Evolutionary conservation across 2,797 vertebrate species (phyloP).

Genomic region (Megaceryle alcyon): DNA sequence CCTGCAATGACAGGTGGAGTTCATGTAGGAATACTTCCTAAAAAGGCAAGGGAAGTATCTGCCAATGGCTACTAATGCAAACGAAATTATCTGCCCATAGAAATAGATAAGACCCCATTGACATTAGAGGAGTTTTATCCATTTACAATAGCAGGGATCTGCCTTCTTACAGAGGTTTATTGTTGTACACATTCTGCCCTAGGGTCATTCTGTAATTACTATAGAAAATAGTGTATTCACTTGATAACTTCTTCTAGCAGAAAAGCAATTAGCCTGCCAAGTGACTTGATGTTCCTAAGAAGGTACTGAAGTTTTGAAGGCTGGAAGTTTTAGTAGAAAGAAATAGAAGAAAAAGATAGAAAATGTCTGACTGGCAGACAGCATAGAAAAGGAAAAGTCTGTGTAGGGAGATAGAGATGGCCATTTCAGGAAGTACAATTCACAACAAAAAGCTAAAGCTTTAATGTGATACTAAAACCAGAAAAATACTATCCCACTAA

Average conservation of each 20-base stretch:
- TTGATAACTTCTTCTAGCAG: slow-evolving; percentile 50
- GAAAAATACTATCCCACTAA: not conserved
- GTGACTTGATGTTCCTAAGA: slow-evolving; percentile 42
- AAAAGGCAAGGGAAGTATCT: not conserved
- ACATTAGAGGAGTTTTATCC: slow-evolving; percentile 17
- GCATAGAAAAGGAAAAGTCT: not conserved
- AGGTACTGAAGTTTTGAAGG: slow-evolving; percentile 5
- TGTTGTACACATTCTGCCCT: slow-evolving; percentile 19
- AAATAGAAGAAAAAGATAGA: not conserved
- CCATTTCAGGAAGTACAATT: not conserved
- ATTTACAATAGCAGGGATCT: not conserved
- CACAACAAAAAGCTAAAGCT: not conserved
- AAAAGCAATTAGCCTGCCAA: slow-evolving; percentile 65
- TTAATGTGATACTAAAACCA: not conserved
- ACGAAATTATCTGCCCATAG: not conserved
- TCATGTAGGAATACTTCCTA: not conserved
- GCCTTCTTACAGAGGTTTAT: slow-evolving; percentile 3
- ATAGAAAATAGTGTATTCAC: slow-evolving; percentile 48
- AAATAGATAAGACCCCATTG: not conserved
- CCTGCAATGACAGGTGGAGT: not conserved
- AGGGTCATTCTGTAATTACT: slow-evolving; percentile 52
- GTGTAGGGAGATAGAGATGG: not conserved
- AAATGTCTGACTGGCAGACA: not conserved
- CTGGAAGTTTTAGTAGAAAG: not conserved
- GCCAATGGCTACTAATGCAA: not conserved